phyloP scores from a whole-genome alignment of 2,888 invertebrate species.

The Cantharis flavilabris region DNA sequence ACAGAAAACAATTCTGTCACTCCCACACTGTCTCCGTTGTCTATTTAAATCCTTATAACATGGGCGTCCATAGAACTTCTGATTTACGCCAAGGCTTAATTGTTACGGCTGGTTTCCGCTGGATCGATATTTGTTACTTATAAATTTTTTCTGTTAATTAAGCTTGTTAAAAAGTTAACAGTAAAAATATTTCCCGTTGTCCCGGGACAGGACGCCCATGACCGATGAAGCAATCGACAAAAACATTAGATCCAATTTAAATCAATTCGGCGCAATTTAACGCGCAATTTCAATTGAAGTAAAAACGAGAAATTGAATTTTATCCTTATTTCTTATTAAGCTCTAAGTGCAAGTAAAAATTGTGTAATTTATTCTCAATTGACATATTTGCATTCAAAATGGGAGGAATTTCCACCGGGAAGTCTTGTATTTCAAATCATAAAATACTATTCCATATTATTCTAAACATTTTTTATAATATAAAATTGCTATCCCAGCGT shows the following conservation, averaged over 20 bases:
- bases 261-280: background rate
- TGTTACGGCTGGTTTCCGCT: too few species aligned
- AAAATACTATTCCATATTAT: background rate
- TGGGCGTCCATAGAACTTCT: too few species aligned
- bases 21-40: too few species aligned
- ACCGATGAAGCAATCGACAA: background rate
- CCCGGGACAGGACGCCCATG: background rate
- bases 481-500: background rate
- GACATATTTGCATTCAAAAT: slow-evolving; percentile 1
- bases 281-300: background rate
- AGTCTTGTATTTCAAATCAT: background rate
- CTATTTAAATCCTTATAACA: too few species aligned
- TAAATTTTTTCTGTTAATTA: too few species aligned
- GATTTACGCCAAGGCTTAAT: too few species aligned
- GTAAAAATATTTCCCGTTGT: too few species aligned
- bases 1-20: background rate
- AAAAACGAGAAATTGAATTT: background rate
- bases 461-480: background rate
- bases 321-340: background rate
- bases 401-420: background rate
- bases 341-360: background rate
- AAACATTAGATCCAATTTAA: background rate
- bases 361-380: background rate
- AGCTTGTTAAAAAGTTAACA: too few species aligned
- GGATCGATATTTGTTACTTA: too few species aligned